These are phyloP conservation scores for Stegodyphus dumicola DNA, from an alignment of 1,140 invertebrate species.

Conservation along the genomic window DNA sequence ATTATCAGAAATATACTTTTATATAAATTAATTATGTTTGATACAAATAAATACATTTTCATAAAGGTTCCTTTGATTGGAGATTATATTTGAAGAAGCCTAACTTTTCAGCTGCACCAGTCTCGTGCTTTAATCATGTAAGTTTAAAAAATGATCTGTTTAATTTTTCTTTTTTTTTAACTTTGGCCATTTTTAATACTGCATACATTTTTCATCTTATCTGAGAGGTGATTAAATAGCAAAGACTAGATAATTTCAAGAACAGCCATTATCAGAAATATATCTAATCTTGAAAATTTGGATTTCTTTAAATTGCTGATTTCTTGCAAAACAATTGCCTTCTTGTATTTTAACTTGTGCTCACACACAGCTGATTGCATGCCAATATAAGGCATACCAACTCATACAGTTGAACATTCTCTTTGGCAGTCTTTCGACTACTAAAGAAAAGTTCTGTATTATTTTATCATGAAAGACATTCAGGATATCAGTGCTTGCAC, in stretches of 20 bases:
- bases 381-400: no score
- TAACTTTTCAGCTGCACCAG: constrained; percentile 86
- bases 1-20: no score
- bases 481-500: no score
- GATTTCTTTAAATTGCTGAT: no score
- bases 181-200: constrained; percentile 5
- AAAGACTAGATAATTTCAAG: background rate
- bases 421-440: no score
- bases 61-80: constrained; percentile 74
- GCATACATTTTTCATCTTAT: background rate
- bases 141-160: constrained; percentile 63
- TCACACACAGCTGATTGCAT: no score
- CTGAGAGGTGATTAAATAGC: constrained; percentile 8
- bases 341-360: no score
- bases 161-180: constrained; percentile 13
- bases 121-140: constrained; percentile 89
- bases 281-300: background rate
- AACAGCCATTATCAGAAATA: background rate
- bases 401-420: no score
- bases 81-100: constrained; percentile 79
- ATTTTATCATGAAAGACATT: no score
- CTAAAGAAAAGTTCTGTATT: no score
- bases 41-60: background rate
- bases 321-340: no score
- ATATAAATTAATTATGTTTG: no score